Evolutionary conservation across 2,113 vertebrate genomes (phyloP), one percentile per base, ranked within the genome.

Genomic region (Castor canadensis): DNA sequence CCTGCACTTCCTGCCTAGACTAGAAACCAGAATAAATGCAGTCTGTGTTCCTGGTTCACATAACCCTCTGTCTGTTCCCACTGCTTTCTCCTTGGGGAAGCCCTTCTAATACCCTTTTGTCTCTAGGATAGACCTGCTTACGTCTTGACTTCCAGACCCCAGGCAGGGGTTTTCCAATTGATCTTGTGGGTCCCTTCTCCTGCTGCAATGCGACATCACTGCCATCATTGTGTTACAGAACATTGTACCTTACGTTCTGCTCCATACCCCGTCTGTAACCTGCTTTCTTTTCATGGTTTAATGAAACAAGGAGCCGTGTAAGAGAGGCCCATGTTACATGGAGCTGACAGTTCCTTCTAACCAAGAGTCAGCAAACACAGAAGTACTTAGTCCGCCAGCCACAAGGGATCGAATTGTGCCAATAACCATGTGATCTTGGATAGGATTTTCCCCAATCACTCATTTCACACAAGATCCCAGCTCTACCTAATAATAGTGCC

Each of bases 11-110:
- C 8, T 45, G 45, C 1, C 32, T 24, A 35, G 20, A 17, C 6
- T 22, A 2, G 45, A 49, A 52, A 38, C 5, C 20, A 73, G 20
- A 22, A 16, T 5, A 10, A 0, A 2, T 2, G 0, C 35, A 1
- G 0, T n/a, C 20, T 56, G 9, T 24, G 0, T n/a, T 58, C 28
- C 5, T 10, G 0, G 7, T 22, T 10, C 38, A 28, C 20, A 3
- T 58, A 13, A 24, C 49, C 67, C 30, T n/a, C 16, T 16, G 0
- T 11, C 2, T 0, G n/a, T 35, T 3, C 56, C n/a, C n/a, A 4
- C 9, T 16, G 9, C 17, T 38, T 13, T 83, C 40, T 60, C 32
- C 15, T 22, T 4, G 45, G 43, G 26, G 6, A 62, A 7, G 16
- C 40, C 7, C 13, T 52, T 24, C 8, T 20, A 43, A 30, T 4